Conservation (phyloP, 2,797 vertebrate genomes). For the Calcarius lapponicus region DNA sequence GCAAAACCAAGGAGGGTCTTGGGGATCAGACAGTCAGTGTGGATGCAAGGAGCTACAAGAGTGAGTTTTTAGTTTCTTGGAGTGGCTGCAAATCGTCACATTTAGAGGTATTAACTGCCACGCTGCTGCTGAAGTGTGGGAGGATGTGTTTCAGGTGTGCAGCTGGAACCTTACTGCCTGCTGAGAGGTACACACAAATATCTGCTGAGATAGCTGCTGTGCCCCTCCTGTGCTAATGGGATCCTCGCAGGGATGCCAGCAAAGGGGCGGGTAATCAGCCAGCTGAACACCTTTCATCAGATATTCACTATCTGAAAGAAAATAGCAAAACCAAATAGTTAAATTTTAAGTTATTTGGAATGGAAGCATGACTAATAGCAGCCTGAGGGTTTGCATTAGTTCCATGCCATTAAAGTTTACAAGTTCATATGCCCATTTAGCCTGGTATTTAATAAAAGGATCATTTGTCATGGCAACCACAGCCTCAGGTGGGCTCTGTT, state of each 20-base stretch:
- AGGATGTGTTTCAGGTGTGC: not conserved
- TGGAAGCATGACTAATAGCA: not conserved
- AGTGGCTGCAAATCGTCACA: not conserved
- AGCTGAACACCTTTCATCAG: not conserved
- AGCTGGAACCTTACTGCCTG: not conserved
- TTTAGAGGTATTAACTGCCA: not conserved
- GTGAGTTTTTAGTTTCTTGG: not conserved
- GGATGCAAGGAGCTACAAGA: not conserved
- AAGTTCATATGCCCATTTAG: not conserved
- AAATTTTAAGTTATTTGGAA: not conserved
- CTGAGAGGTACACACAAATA: not conserved
- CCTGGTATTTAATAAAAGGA: conserved; percentile 10
- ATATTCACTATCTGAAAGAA: not conserved
- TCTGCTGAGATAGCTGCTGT: not conserved
- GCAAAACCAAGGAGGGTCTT: not conserved
- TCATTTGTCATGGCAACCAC: conserved; percentile 30
- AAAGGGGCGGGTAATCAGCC: not conserved
- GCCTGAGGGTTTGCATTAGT: conserved; percentile 17
- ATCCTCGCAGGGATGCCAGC: not conserved
- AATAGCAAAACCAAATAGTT: not conserved
- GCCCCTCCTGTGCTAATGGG: not conserved
- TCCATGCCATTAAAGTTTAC: not conserved
- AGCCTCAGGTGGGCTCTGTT: conserved; percentile 1
- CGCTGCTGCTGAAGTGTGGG: not conserved
- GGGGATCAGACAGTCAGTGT: not conserved